Conservation (phyloP, 1,140 invertebrate genomes). For the Diabrotica virgifera region DNA sequence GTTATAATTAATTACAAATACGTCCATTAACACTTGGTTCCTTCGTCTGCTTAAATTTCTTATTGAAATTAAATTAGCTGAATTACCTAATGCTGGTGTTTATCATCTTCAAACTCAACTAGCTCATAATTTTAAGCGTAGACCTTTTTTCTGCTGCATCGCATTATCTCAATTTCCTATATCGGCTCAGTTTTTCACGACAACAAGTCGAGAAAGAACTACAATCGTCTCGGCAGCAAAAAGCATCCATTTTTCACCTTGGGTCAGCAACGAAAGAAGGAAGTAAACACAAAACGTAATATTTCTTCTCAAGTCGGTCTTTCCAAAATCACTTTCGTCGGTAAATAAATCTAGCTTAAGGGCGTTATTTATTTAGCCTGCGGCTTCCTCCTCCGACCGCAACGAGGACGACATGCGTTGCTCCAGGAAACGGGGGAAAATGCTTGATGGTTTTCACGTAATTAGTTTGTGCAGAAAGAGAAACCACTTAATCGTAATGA, state of each 20-base stretch:
- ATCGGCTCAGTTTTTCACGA: too few species aligned
- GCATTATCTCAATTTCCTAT: too few species aligned
- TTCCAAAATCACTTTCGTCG: background rate
- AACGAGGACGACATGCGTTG: background rate
- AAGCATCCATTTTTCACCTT: background rate
- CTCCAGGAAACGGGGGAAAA: background rate
- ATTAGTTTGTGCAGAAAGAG: constrained; percentile 2
- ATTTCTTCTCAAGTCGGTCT: background rate
- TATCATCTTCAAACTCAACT: too few species aligned
- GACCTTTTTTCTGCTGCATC: too few species aligned
- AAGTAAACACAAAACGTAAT: background rate
- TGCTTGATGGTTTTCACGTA: background rate
- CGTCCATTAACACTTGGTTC: too few species aligned
- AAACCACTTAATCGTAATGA: background rate
- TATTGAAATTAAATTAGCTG: too few species aligned
- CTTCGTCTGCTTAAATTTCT: too few species aligned
- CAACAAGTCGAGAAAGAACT: too few species aligned
- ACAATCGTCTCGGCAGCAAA: background rate
- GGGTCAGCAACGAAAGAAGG: background rate
- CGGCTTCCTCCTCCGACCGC: too few species aligned
- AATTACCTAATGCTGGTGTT: too few species aligned
- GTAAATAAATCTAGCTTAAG: constrained; percentile 1
- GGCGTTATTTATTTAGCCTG: background rate
- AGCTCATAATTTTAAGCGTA: too few species aligned
- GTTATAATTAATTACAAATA: too few species aligned